Evolutionary conservation across 2,888 invertebrate genomes (phyloP), one percentile per base, ranked within the genome.

Genomic region (Epirrita christyi): DNA sequence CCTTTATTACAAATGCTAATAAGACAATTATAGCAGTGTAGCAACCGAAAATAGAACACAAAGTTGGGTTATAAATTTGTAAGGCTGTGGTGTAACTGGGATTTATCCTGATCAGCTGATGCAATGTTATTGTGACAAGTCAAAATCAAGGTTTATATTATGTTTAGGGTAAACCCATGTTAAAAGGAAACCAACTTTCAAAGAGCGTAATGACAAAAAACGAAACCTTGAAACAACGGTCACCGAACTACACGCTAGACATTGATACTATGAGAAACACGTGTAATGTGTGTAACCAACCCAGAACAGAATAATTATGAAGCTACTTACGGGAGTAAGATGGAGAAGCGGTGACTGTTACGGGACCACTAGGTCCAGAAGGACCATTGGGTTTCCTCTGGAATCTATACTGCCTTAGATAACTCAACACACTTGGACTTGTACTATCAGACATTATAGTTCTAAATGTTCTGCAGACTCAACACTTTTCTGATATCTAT

Each of bases 321-420:
- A 54, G 63, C 54, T 73, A 89, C 91, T 89, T 69, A 92, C 92
- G 86, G 69, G 85, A 81, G 69, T 73, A 79, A n/a, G 89, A 83
- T 51, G 89, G 70, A 55, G 84, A 71, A 51, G 88, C 75, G 55
- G 82, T 81, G 55, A 87, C 80, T 45, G 82, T 85, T 57, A 85
- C 78, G 63, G 82, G 76, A 68, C 78, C 80, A 68, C 83, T 82
- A 50, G 81, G 68, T 58, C 83, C 83, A 76, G 80, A 76, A 71
- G 80, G 65, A 61, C 65, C 86, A 71, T 78, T 87, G 46, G 89
- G 88, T 86, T 94, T 95, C 81, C 93, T 94, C 80, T 95, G 94
- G 82, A 95, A 94, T 75, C 95, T 93, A 79, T 95, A 95, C 78
- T 93, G 94, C 72, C 95, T 92, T 68, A 95, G 88, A 83, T 94